Conservation (phyloP, 2,797 vertebrate genomes). For the Myripristis murdjan region DNA sequence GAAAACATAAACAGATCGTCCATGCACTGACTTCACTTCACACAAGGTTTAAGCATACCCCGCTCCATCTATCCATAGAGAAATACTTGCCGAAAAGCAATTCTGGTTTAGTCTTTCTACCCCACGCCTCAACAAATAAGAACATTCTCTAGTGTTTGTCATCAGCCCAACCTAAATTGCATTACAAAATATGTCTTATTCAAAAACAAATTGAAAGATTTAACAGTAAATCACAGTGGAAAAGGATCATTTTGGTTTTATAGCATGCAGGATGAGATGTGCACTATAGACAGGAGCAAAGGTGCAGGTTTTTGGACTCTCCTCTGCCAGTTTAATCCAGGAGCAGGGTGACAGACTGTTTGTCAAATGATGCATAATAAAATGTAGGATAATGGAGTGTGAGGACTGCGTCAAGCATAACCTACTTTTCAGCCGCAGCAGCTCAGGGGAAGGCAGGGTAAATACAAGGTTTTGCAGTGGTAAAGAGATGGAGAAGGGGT, state of each 20-base stretch:
- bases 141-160: conserved; percentile 7
- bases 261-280: neutral
- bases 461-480: conserved; percentile 14
- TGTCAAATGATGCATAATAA: conserved; percentile 66
- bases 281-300: conserved; percentile 19
- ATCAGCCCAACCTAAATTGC: neutral
- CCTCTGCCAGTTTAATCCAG: conserved; percentile 50
- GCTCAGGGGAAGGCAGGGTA: conserved; percentile 42
- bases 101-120: conserved; percentile 27
- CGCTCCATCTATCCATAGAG: conserved; percentile 14
- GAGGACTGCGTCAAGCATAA: conserved; percentile 40
- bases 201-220: conserved; percentile 41
- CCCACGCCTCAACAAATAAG: conserved; percentile 32
- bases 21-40: neutral
- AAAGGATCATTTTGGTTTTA: conserved; percentile 6
- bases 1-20: no score
- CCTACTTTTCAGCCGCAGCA: conserved; percentile 57
- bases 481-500: neutral
- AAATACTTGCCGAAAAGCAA: conserved; percentile 31
- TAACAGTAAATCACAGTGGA: conserved; percentile 5
- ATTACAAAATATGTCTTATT: conserved; percentile 16
- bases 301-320: conserved; percentile 39
- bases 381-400: conserved; percentile 43
- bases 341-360: conserved; percentile 59
- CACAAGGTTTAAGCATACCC: conserved; percentile 8